These are phyloP conservation scores for Brenthis ino DNA, from an alignment of 2,888 invertebrate species.

Conservation along the genomic window DNA sequence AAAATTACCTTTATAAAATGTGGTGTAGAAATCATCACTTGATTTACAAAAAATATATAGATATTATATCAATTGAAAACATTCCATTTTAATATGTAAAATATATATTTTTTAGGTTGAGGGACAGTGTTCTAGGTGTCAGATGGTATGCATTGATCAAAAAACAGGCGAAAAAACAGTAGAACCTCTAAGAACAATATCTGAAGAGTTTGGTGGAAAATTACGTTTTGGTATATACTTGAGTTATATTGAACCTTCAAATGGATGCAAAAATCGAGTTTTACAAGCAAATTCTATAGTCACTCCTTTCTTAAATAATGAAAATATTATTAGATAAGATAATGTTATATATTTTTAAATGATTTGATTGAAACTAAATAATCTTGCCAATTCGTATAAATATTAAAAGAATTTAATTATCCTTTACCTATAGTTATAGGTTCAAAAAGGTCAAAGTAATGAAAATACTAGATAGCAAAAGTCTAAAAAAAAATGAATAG, in stretches of 20 bases:
- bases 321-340: not conserved
- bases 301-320: slow-evolving; percentile 44
- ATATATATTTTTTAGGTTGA: slow-evolving; percentile 80
- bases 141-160: slow-evolving; percentile 98
- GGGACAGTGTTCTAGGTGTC: slow-evolving; percentile 93
- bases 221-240: slow-evolving; percentile 92
- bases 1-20: too few relatives aligned
- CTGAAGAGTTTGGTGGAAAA: slow-evolving; percentile 88
- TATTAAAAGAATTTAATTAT: too few relatives aligned
- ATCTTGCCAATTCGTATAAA: too few relatives aligned
- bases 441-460: too few relatives aligned
- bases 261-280: slow-evolving; percentile 53
- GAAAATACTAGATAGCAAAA: too few relatives aligned
- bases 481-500: too few relatives aligned
- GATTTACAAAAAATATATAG: not conserved
- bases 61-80: too few relatives aligned
- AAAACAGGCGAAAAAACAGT: slow-evolving; percentile 89
- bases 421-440: too few relatives aligned
- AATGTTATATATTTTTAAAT: not conserved
- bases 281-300: slow-evolving; percentile 54
- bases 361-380: too few relatives aligned
- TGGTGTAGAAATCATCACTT: too few relatives aligned
- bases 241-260: slow-evolving; percentile 64
- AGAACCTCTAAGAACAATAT: slow-evolving; percentile 89
- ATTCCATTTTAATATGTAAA: not conserved